Percentiles rank a stretch among this genome's conserved stretches.
These are phyloP conservation scores for Glareola pratincola DNA, from an alignment of 2,113 vertebrate species.

Conservation along the genomic window DNA sequence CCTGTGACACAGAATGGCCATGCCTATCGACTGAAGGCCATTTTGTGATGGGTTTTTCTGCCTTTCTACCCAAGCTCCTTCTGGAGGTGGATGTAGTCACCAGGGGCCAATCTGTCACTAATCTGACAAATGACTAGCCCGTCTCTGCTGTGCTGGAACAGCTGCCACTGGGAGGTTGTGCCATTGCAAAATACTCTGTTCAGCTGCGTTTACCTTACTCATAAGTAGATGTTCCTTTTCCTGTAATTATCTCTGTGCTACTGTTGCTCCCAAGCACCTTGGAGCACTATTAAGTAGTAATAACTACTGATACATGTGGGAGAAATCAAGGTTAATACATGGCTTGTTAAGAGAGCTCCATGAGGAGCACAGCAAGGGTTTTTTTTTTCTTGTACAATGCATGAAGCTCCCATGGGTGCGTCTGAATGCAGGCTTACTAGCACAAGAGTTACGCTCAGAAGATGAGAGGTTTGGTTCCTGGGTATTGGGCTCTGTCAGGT, in stretches of 20 bases:
- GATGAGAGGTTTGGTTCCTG: background rate
- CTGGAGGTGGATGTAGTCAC: background rate
- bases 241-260: background rate
- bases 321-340: background rate
- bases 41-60: background rate
- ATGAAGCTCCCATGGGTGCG: background rate
- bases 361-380: background rate
- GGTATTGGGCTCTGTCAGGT: background rate
- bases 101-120: background rate
- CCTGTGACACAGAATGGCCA: background rate
- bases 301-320: background rate
- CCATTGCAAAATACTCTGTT: background rate
- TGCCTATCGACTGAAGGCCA: background rate
- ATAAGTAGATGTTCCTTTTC: background rate
- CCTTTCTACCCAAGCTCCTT: background rate
- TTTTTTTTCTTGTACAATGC: background rate
- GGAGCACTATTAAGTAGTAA: background rate
- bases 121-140: background rate
- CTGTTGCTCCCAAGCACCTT: background rate
- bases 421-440: background rate
- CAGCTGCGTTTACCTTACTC: background rate
- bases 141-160: background rate
- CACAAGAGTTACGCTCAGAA: background rate
- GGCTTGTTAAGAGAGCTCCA: background rate
- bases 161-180: background rate